Percentiles rank a stretch among this genome's conserved stretches.
These are phyloP conservation scores for Acholoe squamosa DNA, from an alignment of 2,888 invertebrate species.

Conservation along the genomic window DNA sequence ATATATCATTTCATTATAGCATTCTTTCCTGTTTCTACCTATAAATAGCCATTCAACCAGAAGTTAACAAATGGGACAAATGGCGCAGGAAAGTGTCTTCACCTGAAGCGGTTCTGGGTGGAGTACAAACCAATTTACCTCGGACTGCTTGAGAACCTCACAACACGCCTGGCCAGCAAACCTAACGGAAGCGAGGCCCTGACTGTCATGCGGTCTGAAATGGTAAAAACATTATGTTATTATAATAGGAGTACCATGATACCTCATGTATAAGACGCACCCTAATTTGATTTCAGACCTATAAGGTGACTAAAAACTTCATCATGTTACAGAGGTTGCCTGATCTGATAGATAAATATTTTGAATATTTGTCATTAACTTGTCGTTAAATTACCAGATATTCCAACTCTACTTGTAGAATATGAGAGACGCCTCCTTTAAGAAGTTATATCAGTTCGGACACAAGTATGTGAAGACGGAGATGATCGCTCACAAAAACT, in stretches of 20 bases:
- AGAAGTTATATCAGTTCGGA: slow-evolving; percentile 71
- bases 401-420: slow-evolving; percentile 69
- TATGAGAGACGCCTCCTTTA: slow-evolving; percentile 73
- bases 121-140: slow-evolving; percentile 86
- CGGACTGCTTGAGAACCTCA: slow-evolving; percentile 85
- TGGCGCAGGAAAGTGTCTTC: slow-evolving; percentile 71
- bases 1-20: too few relatives aligned
- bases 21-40: too few relatives aligned
- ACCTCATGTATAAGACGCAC: neutral
- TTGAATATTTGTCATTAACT: too few relatives aligned
- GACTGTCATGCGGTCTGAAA: slow-evolving; percentile 84
- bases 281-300: too few relatives aligned
- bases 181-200: slow-evolving; percentile 85
- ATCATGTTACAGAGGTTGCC: too few relatives aligned
- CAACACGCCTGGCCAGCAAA: slow-evolving; percentile 85
- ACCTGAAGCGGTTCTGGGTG: slow-evolving; percentile 85
- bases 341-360: too few relatives aligned
- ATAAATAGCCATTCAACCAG: slow-evolving; percentile 65
- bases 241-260: slow-evolving; percentile 73
- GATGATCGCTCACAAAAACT: slow-evolving; percentile 84
- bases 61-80: slow-evolving; percentile 47
- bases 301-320: too few relatives aligned
- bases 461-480: slow-evolving; percentile 72
- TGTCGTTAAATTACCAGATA: too few relatives aligned
- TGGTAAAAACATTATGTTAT: too few relatives aligned